These are phyloP conservation scores for Cydia splendana DNA, from an alignment of 1,140 invertebrate genomes.

Conservation along the genomic window DNA sequence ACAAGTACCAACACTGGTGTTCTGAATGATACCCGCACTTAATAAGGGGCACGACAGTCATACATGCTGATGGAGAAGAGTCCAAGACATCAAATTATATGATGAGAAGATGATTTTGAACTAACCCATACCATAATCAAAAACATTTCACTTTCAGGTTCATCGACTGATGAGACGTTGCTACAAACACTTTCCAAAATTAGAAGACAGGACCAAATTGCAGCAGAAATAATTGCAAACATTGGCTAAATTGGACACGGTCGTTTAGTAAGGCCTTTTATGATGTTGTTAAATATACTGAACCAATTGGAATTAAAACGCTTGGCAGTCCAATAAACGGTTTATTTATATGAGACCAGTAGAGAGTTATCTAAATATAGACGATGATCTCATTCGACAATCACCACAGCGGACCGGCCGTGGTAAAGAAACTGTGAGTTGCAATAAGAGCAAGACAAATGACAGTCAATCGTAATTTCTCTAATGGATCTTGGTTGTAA, in stretches of 20 bases:
- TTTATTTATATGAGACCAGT: conserved; percentile 1
- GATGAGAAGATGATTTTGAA: too few relatives aligned
- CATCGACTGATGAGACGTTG: not conserved
- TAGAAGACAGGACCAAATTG: not conserved
- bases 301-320: conserved; percentile 5
- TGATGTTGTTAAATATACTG: not conserved
- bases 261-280: not conserved
- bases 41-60: too few relatives aligned
- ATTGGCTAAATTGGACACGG: not conserved
- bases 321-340: conserved; percentile 14
- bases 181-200: not conserved
- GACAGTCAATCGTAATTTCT: not conserved
- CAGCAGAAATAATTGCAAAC: not conserved
- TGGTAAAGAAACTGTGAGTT: not conserved
- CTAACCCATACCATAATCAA: not conserved
- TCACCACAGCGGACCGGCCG: not conserved
- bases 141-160: not conserved
- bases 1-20: too few relatives aligned
- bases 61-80: too few relatives aligned
- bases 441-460: not conserved
- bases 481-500: too few relatives aligned
- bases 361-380: conserved; percentile 17
- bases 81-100: too few relatives aligned
- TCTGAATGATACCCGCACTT: too few relatives aligned
- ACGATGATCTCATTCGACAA: not conserved